A percentile compares a stretch with the other conserved stretches of the same genome.
phyloP scores from a whole-genome alignment of 2,113 vertebrate species.

The Rhynchomys soricoides region DNA sequence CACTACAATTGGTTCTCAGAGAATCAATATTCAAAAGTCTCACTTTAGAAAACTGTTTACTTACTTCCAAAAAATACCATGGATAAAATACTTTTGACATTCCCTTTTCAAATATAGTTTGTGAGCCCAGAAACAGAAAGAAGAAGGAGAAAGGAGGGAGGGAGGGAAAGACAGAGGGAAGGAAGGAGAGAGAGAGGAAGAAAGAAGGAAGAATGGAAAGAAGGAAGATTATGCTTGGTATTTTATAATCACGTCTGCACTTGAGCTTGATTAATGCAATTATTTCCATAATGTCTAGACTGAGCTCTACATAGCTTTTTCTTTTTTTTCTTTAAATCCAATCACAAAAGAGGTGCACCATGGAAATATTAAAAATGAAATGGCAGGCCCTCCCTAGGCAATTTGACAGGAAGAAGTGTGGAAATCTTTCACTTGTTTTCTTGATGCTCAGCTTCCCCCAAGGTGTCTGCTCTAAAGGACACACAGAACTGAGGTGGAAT shows the following conservation, averaged over 20 bases:
- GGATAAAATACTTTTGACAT: not conserved
- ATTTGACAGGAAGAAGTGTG: not conserved
- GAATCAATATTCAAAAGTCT: not conserved
- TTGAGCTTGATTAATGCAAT: not conserved
- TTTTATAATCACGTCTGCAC: conserved; percentile 1
- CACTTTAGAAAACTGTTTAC: not conserved
- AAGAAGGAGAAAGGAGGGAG: too few relatives aligned
- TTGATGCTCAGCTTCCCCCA: not conserved
- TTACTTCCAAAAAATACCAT: not conserved
- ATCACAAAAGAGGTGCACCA: not conserved
- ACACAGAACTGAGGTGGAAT: not conserved
- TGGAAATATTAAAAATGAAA: not conserved
- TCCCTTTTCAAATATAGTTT: not conserved
- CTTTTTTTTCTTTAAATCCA: not conserved
- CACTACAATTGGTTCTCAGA: not conserved
- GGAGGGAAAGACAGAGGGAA: not conserved
- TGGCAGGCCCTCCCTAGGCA: not conserved
- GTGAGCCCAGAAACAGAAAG: not conserved
- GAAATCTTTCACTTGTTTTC: not conserved
- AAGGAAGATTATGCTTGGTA: not conserved
- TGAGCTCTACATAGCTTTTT: not conserved
- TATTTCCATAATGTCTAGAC: conserved; percentile 18
- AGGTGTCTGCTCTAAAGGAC: conserved; percentile 40
- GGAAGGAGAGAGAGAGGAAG: fast-evolving
- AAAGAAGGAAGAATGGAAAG: too few relatives aligned